Base-by-base conservation (phyloP, 2,113 vertebrate species). In the Tragelaphus imberbis region DNA sequence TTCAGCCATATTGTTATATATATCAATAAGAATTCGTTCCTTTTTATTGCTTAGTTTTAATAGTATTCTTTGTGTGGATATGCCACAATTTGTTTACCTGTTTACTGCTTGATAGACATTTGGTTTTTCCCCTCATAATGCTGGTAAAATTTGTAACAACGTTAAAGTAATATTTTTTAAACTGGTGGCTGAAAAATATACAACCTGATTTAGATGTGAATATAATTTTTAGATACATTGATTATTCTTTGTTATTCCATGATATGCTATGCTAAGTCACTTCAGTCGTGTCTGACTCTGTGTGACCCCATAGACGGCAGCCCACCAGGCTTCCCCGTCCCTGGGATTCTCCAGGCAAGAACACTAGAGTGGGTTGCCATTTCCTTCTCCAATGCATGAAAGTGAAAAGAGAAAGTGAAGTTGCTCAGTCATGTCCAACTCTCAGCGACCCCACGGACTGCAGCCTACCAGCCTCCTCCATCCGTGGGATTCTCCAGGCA, bases 191-290 rank as follows among this genome's bases (percentile, higher is more conserved):
- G n/a, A 61, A 91, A 96, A 96, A 96, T 75, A 89, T 58, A 84
- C 36, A 82, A 58, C 49, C 84, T 88, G n/a, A 27, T 96, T 97
- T 96, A 92, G 65, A 2, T 88, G 55, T 96, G 88, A 93, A 71
- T 86, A 51, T 44, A 75, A 56, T 68, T 97, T 91, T 93, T 95
- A 82, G 55, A 80, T 15, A 51, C 30, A 23, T 17, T 91, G 44
- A 17, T 85, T 96, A 68, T 91, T 71, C 80, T 81, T 95, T 56
- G 68, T 49, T 95, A 40, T 90, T 95, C 2, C 14, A 9, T 84
- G 75, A 84, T 65, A 75, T n/a, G 44, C 44, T 44, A 44, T 44
- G 44, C 44, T 44, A 44, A 44, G 44, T 44, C 44, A 44, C 44
- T 44, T 44, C 44, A 44, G 44, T 44, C 44, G 44, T 44, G 44